Evolutionary conservation across 2,888 invertebrate species (phyloP).

Genomic region (Iphiclides podalirius): DNA sequence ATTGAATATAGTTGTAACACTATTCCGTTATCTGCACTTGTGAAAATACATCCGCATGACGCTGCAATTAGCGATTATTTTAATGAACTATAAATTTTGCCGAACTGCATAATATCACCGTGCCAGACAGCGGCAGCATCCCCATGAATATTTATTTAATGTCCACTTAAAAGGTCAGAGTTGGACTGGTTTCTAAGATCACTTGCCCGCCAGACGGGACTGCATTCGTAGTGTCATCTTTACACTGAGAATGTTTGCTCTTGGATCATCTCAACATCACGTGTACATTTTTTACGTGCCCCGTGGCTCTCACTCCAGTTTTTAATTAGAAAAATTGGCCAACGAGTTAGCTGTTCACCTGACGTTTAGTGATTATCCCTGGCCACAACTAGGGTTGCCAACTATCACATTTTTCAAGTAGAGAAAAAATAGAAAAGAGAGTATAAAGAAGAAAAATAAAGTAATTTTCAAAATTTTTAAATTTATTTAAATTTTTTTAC

Average conservation of each 20-base stretch:
- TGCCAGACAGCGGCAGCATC: constrained; percentile 6
- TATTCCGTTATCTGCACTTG: too few species aligned
- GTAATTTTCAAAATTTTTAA: too few species aligned
- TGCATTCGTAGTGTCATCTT: background rate
- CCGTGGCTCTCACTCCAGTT: background rate
- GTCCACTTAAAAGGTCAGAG: constrained; percentile 31
- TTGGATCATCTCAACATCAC: too few species aligned
- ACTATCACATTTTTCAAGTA: too few species aligned
- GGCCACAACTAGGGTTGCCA: too few species aligned
- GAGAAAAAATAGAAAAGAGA: too few species aligned
- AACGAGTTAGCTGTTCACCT: too few species aligned
- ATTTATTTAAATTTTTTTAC: too few species aligned
- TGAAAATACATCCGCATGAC: background rate
- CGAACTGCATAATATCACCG: constrained; percentile 10
- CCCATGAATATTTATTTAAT: constrained; percentile 24
- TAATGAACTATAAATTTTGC: constrained; percentile 16
- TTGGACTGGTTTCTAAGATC: constrained; percentile 32
- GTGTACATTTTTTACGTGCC: background rate
- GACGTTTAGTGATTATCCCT: too few species aligned
- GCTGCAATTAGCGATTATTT: constrained; percentile 16
- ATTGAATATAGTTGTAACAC: too few species aligned
- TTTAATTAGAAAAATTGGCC: too few species aligned
- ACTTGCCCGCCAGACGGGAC: constrained; percentile 17
- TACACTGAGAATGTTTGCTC: constrained; percentile 1
- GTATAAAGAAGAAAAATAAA: too few species aligned